Evolutionary conservation across 2,888 invertebrate genomes (phyloP).

Genomic region (Pedicia rivosa): DNA sequence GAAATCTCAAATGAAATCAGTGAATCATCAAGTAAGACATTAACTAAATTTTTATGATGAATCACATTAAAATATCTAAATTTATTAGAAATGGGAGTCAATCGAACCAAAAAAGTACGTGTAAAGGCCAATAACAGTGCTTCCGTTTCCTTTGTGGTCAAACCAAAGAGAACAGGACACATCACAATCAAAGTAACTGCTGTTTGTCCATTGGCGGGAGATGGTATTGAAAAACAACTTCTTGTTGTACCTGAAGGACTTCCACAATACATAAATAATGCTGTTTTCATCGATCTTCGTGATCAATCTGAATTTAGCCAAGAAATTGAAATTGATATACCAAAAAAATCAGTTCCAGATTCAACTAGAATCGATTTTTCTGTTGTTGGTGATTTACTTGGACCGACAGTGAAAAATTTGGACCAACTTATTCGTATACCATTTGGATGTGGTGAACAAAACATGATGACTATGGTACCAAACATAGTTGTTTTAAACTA

Average conservation of each 20-base stretch:
- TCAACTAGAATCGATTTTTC: conserved; percentile 59
- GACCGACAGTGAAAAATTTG: conserved; percentile 60
- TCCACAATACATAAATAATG: conserved; percentile 53
- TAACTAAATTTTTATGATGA: no score
- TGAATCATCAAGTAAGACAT: conserved; percentile 44
- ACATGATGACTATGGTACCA: conserved; percentile 44
- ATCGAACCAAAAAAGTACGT: conserved; percentile 48
- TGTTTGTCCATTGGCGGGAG: conserved; percentile 58
- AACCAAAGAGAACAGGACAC: conserved; percentile 52
- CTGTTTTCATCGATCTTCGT: conserved; percentile 54
- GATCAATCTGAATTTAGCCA: conserved; percentile 43
- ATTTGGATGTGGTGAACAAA: conserved; percentile 60
- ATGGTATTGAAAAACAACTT: conserved; percentile 56
- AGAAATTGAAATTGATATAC: conserved; percentile 36
- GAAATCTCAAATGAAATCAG: conserved; percentile 50
- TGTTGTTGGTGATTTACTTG: conserved; percentile 56
- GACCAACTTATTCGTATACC: conserved; percentile 62
- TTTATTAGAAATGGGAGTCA: conserved; percentile 65
- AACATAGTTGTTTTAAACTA: conserved; percentile 53
- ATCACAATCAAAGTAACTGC: conserved; percentile 62
- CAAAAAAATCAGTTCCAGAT: conserved; percentile 51
- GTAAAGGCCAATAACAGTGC: conserved; percentile 58
- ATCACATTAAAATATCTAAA: no score
- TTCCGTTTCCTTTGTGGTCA: conserved; percentile 72
- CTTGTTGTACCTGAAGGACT: conserved; percentile 71